A percentile compares a stretch with the other conserved stretches of the same genome.
These are phyloP conservation scores for Enteromius afrohamiltoni DNA, from an alignment of 2,797 vertebrate species.

Conservation along the genomic window DNA sequence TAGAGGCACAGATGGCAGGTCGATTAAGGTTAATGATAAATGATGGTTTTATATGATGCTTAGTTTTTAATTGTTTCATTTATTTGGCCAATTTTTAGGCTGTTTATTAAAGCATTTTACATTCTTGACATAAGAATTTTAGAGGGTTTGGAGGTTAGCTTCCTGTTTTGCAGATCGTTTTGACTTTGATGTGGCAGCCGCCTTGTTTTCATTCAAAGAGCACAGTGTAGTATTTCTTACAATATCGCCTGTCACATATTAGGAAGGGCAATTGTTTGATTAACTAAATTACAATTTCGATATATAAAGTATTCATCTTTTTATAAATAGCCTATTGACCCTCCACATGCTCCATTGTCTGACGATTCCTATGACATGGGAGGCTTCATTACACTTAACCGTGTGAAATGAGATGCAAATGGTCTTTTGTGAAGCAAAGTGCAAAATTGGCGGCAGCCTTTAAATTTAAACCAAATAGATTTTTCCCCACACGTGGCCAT, in stretches of 20 bases:
- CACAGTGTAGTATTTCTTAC: background rate
- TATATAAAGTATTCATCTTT: slow-evolving; percentile 8
- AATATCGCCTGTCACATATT: background rate
- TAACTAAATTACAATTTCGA: background rate
- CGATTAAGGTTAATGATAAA: background rate
- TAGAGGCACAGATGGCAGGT: background rate
- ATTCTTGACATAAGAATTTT: background rate
- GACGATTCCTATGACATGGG: background rate
- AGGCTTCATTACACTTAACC: slow-evolving; percentile 1
- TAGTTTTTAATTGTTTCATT: background rate
- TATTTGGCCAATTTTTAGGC: background rate
- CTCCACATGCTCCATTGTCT: background rate
- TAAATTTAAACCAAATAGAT: slow-evolving; percentile 40
- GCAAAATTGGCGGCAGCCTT: slow-evolving; percentile 10
- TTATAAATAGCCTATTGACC: background rate
- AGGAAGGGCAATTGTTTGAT: background rate
- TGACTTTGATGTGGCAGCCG: slow-evolving; percentile 3
- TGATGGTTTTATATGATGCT: background rate
- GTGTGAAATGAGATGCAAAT: slow-evolving; percentile 21
- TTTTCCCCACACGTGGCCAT: slow-evolving; percentile 34
- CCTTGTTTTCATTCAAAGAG: background rate
- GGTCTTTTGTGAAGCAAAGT: slow-evolving; percentile 11
- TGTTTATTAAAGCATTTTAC: background rate
- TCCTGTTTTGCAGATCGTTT: slow-evolving; percentile 4
- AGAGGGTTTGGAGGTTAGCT: background rate